Conservation (phyloP, 2,797 vertebrate species). For the Hypotaenidia philippensis region DNA sequence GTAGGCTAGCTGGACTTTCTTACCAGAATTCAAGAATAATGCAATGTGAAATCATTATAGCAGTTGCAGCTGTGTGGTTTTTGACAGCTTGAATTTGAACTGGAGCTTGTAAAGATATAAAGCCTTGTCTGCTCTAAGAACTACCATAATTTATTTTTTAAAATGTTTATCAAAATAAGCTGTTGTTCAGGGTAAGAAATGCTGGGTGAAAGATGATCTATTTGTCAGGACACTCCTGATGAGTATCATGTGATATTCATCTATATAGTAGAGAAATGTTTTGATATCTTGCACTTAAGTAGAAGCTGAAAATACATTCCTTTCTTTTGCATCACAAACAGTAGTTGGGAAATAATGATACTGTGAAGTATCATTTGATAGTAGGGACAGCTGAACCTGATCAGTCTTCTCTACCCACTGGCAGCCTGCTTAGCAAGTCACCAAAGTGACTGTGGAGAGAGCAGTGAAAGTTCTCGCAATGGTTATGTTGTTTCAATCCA, state of each 20-base stretch:
- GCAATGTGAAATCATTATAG: not conserved
- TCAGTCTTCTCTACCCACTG: not conserved
- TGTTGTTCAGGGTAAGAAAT: not conserved
- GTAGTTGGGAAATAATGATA: not conserved
- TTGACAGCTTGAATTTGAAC: not conserved
- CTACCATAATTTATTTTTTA: not conserved
- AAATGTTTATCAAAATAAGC: not conserved
- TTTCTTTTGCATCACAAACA: not conserved
- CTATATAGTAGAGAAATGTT: not conserved
- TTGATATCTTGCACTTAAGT: not conserved
- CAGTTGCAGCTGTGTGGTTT: not conserved
- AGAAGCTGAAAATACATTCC: not conserved
- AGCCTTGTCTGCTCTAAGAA: not conserved
- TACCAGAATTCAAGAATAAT: not conserved
- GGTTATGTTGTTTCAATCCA: not conserved
- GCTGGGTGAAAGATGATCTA: fast-evolving
- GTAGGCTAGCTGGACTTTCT: not conserved
- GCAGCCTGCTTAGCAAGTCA: not conserved
- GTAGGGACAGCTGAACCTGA: fast-evolving
- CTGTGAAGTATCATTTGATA: not conserved
- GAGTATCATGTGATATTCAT: not conserved
- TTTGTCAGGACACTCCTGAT: not conserved
- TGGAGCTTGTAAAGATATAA: not conserved
- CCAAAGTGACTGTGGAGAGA: not conserved
- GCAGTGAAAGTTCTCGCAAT: not conserved